Conservation (phyloP, 2,113 vertebrate genomes). For the Malurus cyaneus region DNA sequence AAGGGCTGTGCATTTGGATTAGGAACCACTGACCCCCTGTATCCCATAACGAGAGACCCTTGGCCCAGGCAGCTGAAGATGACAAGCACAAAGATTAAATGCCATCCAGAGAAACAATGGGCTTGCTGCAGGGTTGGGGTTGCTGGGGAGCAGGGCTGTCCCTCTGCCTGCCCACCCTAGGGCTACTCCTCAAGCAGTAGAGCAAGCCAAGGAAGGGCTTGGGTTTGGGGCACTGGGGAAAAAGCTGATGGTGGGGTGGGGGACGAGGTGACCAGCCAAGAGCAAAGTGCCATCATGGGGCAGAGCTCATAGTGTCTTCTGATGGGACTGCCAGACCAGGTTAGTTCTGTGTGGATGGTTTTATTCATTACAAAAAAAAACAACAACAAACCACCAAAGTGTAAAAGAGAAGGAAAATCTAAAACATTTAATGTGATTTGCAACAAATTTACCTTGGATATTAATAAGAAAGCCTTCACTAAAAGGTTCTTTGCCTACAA, state of each 20-base stretch:
- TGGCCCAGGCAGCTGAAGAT: rapidly evolving
- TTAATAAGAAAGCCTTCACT: neutral
- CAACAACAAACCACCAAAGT: neutral
- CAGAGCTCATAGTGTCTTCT: neutral
- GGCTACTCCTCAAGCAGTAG: neutral
- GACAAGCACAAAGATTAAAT: neutral
- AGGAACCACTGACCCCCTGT: neutral
- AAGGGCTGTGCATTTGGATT: neutral
- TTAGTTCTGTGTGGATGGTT: neutral
- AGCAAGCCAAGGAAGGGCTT: neutral
- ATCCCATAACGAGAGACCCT: neutral
- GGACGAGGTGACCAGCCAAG: neutral
- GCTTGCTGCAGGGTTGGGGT: rapidly evolving
- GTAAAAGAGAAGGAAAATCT: neutral
- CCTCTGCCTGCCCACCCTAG: neutral
- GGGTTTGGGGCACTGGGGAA: rapidly evolving
- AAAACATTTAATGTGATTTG: neutral
- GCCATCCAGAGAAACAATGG: rapidly evolving
- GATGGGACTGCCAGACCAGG: neutral
- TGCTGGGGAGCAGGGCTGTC: neutral
- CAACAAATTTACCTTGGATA: neutral
- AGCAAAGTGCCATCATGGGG: rapidly evolving
- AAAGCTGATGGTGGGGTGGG: rapidly evolving
- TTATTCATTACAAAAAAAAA: neutral
- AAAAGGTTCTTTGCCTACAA: neutral